A percentile compares a stretch with the other conserved stretches of the same genome.
Evolutionary conservation across 2,888 invertebrate genomes (phyloP).

Genomic region (Sarcophaga variegata): DNA sequence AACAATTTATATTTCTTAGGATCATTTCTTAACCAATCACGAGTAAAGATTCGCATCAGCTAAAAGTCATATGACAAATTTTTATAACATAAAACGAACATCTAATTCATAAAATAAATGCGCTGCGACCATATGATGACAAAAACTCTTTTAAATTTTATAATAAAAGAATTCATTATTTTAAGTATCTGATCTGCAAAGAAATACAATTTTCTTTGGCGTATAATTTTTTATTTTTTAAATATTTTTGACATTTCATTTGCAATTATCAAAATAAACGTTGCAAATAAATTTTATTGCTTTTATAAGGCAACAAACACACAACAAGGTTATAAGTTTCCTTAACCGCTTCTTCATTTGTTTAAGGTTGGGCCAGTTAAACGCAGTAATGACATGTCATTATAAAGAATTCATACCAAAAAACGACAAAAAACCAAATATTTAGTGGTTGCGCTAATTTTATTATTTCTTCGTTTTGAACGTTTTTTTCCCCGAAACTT

Average conservation of each 20-base stretch:
- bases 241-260: slow-evolving; percentile 50
- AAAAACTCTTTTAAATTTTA: too few species aligned
- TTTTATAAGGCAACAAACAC: slow-evolving; percentile 33
- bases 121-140: too few species aligned
- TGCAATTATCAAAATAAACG: slow-evolving; percentile 71
- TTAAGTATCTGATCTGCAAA: too few species aligned
- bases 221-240: too few species aligned
- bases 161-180: too few species aligned
- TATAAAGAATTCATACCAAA: slow-evolving; percentile 44
- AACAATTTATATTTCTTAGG: too few species aligned
- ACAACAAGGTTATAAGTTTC: not conserved
- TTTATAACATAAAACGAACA: too few species aligned
- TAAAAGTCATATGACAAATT: too few species aligned
- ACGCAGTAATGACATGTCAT: slow-evolving; percentile 55
- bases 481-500: not conserved
- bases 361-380: slow-evolving; percentile 67
- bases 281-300: slow-evolving; percentile 78
- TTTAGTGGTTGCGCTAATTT: slow-evolving; percentile 53
- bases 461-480: not conserved
- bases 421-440: not conserved
- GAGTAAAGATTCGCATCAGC: too few species aligned
- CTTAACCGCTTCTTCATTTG: not conserved
- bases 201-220: too few species aligned
- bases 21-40: too few species aligned
- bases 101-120: too few species aligned